These are phyloP conservation scores for Poeciliopsis gracilis DNA, from an alignment of 2,797 vertebrate genomes.

Conservation along the genomic window DNA sequence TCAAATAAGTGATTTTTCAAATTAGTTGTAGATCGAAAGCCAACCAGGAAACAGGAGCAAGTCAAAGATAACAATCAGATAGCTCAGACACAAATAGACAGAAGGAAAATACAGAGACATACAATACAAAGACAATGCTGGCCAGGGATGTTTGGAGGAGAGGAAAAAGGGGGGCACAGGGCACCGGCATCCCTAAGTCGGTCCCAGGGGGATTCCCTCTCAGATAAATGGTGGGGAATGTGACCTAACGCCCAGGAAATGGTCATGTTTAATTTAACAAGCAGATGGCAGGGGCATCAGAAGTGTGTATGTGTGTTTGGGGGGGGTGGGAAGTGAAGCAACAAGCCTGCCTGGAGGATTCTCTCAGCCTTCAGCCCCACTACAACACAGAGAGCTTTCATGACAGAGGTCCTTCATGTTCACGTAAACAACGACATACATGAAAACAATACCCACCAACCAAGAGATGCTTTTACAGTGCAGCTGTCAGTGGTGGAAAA, in stretches of 20 bases:
- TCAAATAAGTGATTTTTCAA: too few species aligned
- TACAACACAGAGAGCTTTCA: slow-evolving; percentile 31
- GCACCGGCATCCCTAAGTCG: slow-evolving; percentile 73
- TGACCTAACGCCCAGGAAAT: slow-evolving; percentile 84
- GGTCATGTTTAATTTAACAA: slow-evolving; percentile 87
- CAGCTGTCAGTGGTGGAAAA: background rate
- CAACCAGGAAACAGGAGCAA: slow-evolving; percentile 16
- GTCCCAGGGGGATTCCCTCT: slow-evolving; percentile 70
- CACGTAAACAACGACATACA: slow-evolving; percentile 45
- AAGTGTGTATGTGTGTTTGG: slow-evolving; percentile 21
- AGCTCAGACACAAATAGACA: slow-evolving; percentile 37
- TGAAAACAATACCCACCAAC: slow-evolving; percentile 4
- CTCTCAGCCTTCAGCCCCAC: slow-evolving; percentile 53
- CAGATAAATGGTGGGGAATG: slow-evolving; percentile 80
- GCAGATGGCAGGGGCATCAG: slow-evolving; percentile 80
- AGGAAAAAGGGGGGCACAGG: slow-evolving; percentile 30
- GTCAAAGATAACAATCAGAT: slow-evolving; percentile 31
- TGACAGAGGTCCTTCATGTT: slow-evolving; percentile 39
- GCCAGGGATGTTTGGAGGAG: slow-evolving; percentile 41
- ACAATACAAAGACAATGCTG: slow-evolving; percentile 38
- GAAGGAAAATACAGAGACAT: slow-evolving; percentile 32
- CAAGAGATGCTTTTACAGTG: background rate
- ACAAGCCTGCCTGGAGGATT: slow-evolving; percentile 72
- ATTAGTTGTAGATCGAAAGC: slow-evolving; percentile 23
- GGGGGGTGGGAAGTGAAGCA: slow-evolving; percentile 54